Base-by-base conservation (phyloP, 2,113 vertebrate species). In the Tinamus guttatus region DNA sequence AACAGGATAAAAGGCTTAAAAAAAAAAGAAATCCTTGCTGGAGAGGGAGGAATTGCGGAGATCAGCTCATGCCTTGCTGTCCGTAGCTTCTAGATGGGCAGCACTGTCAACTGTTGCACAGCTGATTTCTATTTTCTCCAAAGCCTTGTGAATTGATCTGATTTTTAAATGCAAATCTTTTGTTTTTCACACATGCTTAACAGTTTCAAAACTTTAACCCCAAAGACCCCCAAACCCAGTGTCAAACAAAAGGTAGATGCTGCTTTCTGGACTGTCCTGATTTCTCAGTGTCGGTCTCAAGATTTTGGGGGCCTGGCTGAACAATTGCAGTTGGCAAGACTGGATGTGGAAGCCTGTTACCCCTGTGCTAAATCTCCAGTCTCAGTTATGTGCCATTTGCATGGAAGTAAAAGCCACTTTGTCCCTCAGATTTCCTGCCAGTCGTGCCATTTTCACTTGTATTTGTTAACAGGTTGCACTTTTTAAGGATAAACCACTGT, bases 341-440 rank as follows among this genome's bases (percentile, higher is more conserved):
- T 77, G 34, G 52, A 77, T 74, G 74, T 75, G 70, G 89, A 91
- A 63, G 75, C 45, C 47, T 75, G 2, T 80, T 73, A 40, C 12
- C 30, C 27, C 38, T 17, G 27, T 62, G 60, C 80, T 65, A 58
- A 51, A 60, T 52, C 22, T 64, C 67, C 87, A 78, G 7, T 52
- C 56, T 81, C 89, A 41, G 81, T 32, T 71, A 41, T 34, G 38
- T 49, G 58, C 87, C 78, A 34, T 56, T 68, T 64, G 17, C 47
- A 77, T 38, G 92, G 91, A 91, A 89, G 94, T 71, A 74, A 69
- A 87, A 94, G 71, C 47, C 67, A 76, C 89, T 64, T 91, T 81
- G 60, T 92, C 64, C 89, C 67, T 87, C 92, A 79, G 89, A 76
- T 89, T 85, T 91, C 47, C 70, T 76, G 58, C 13, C 91, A 87